Evolutionary conservation across 2,888 invertebrate species (phyloP), one percentile per base, ranked within the genome.

Genomic region (Azorinus chamasolen): DNA sequence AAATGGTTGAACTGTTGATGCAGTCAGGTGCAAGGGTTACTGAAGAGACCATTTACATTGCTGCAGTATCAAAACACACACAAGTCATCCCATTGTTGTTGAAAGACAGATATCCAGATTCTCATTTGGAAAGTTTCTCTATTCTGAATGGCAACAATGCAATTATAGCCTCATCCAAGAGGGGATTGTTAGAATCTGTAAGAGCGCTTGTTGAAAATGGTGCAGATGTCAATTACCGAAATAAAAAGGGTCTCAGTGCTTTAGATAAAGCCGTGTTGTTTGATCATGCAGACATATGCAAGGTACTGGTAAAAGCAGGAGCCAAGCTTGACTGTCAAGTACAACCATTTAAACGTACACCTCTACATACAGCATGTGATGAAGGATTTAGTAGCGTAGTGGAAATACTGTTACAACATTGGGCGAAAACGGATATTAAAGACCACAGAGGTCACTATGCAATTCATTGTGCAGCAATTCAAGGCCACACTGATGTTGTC

Each of bases 281-380:
- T 22, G 48, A 64, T 50, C 58, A 50, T 6, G 25, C 20, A 20
- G 63, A 63, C 5, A 41, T 72, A n/a, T 24, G 43, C 4, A 27
- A 65, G 27, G 6, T 61, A 2, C 48, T 78, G 39, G 14, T 72
- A 18, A 61, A 72, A 1, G 32, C 45, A 10, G 61, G 57, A 32
- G 64, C 72, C 1, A 64, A 62, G 16, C 16, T 73, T 20, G 45
- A 73, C 50, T 39, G 37, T 4, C 59, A 50, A 22, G 54, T 54
- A 16, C 32, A 45, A 1, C 63, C 59, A 43, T 78, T 64, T 48
- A 72, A 73, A 43, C 43, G 69, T 46, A 64, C 72, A 6, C 78
- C 78, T 27, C 37, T 78, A 24, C 78, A 78, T 27, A 51, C 61
- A 20, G 72, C 78, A n/a, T 57, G 41, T 39, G 78, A 78, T 64